Evolutionary conservation across 2,888 invertebrate genomes (phyloP), one percentile per base, ranked within the genome.

Genomic region (Diabrotica balteata): DNA sequence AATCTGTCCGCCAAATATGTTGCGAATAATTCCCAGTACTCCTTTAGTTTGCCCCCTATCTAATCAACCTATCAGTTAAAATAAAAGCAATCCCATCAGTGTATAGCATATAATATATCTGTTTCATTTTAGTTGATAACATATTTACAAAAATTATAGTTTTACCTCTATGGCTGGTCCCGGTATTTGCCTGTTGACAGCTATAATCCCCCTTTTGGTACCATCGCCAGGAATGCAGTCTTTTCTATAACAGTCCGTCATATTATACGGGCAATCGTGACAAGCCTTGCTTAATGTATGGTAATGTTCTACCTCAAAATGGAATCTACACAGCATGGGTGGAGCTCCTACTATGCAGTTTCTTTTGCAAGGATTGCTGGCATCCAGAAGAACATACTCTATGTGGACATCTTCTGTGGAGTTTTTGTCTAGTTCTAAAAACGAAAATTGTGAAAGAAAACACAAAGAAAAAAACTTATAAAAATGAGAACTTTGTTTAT

Each of bases 171-270:
- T 90, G 0, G 90, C 83, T 0, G 96, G 96, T 52, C 96, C 96
- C 0, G 96, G 96, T 87, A 96, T 88, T 85, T 91, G 91, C 73
- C 96, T 88, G 84, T 96, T 96, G 6, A 95, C 88, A 0, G 93
- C 91, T 10, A 92, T 88, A 46, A 96, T 84, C 0, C 93, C 87
- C 71, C 95, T 87, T 67, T 88, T 88, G 52, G 91, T 86, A 0
- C 97, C 97, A 82, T 96, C 95, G 0, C 90, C 94, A 0, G 93
- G 87, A 68, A 96, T 89, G 80, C 97, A 97, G 80, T 96, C 93
- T 0, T 89, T 88, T 60, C 92, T 86, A 55, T 83, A 85, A 79
- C 97, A 97, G 80, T 96, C 94, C 0, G 89, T 88, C 1, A 84
- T 74, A 80, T 92, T 92, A 67, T 85, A 87, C 0, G 96, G 95